A percentile compares a stretch with the other conserved stretches of the same genome.
phyloP scores from a whole-genome alignment of 2,113 vertebrate species.

The Antennarius striatus region DNA sequence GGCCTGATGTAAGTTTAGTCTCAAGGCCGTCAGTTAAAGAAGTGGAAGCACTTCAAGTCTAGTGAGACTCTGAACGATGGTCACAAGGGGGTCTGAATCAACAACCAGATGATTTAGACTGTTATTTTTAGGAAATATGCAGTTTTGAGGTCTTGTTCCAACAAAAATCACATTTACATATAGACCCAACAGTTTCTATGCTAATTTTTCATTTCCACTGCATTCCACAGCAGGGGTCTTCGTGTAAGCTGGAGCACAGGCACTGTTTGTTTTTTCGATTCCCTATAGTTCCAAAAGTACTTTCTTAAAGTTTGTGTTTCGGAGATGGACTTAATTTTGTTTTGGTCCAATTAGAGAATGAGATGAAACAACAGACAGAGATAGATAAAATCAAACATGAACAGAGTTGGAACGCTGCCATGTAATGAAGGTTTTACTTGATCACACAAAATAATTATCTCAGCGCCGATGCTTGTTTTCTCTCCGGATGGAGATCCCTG shows the following conservation, averaged over 20 bases:
- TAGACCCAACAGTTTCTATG: background rate
- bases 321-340: constrained; percentile 10
- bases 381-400: too few species aligned
- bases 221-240: constrained; percentile 11
- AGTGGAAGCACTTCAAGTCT: constrained; percentile 34
- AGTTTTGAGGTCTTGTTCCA: constrained; percentile 8
- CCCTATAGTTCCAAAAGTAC: constrained; percentile 2
- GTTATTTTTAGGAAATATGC: constrained; percentile 2
- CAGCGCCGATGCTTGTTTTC: background rate
- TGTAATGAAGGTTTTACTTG: background rate
- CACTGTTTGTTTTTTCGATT: constrained; percentile 21
- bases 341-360: background rate
- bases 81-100: constrained; percentile 27
- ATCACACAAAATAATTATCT: background rate
- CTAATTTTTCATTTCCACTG: background rate
- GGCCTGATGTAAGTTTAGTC: constrained; percentile 9
- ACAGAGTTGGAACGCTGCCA: background rate
- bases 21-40: constrained; percentile 1
- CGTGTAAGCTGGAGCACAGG: constrained; percentile 10
- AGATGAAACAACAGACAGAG: too few species aligned
- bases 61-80: constrained; percentile 5
- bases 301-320: background rate
- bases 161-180: constrained; percentile 11
- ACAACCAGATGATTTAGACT: background rate
- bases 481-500: constrained; percentile 13